Evolutionary conservation across 2,797 vertebrate genomes (phyloP).

Genomic region (Harpagifer antarcticus): DNA sequence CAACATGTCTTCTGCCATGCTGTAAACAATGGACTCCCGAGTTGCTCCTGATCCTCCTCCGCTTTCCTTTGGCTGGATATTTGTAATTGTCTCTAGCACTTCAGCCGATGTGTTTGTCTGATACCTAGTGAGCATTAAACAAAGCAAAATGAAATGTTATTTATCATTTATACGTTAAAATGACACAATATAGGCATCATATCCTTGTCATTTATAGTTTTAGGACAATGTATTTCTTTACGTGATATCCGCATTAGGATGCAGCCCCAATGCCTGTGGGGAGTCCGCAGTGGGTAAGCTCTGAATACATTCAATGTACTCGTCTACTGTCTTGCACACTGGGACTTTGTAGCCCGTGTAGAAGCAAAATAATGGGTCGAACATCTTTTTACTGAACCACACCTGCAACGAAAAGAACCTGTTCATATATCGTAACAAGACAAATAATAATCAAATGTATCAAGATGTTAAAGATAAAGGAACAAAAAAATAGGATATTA

Average conservation of each 20-base stretch:
- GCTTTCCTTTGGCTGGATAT: constrained; percentile 91
- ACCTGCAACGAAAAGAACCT: constrained; percentile 74
- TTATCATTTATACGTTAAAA: not conserved
- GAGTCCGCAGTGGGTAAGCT: constrained; percentile 85
- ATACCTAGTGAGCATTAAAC: constrained; percentile 77
- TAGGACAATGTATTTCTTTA: constrained; percentile 36
- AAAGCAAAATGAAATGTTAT: constrained; percentile 8
- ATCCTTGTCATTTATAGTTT: not conserved
- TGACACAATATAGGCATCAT: not conserved
- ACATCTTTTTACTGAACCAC: constrained; percentile 89
- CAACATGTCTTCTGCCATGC: constrained; percentile 87
- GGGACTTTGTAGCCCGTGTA: constrained; percentile 89
- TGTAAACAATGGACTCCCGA: constrained; percentile 86
- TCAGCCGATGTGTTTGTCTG: constrained; percentile 88
- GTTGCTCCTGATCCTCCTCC: constrained; percentile 84
- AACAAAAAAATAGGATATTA: constrained; percentile 40
- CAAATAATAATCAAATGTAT: not conserved
- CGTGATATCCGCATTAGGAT: constrained; percentile 77
- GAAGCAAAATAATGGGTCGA: constrained; percentile 86
- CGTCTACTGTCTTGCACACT: constrained; percentile 84
- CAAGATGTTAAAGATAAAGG: not conserved
- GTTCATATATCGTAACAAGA: constrained; percentile 1
- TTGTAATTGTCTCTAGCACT: constrained; percentile 87
- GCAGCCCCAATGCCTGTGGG: constrained; percentile 77
- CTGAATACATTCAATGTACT: constrained; percentile 88